Evolutionary conservation across 2,113 vertebrate genomes (phyloP).

Genomic region (Larimichthys polyactis): DNA sequence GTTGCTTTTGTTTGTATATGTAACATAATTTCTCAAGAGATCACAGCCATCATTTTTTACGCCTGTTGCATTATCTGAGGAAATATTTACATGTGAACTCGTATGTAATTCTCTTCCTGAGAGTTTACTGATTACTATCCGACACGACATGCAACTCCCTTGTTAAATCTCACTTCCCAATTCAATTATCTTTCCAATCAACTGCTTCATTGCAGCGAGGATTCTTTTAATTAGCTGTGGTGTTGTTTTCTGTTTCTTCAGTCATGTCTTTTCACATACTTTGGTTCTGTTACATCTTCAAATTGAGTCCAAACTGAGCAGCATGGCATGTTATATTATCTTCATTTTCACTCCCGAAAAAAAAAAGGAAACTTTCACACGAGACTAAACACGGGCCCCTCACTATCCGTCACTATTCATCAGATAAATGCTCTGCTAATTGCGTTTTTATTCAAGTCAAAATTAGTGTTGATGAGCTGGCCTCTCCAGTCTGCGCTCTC

Average conservation of each 20-base stretch:
- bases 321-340: background rate
- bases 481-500: conserved; percentile 14
- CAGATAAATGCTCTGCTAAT: conserved; percentile 17
- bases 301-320: background rate
- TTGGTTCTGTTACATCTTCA: conserved; percentile 6
- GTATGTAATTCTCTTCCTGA: conserved; percentile 55
- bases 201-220: conserved; percentile 46
- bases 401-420: conserved; percentile 18
- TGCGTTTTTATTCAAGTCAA: conserved; percentile 21
- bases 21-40: conserved; percentile 51
- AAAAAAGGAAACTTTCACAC: background rate
- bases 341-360: background rate
- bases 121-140: conserved; percentile 41
- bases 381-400: conserved; percentile 6
- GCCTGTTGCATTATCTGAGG: conserved; percentile 18
- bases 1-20: conserved; percentile 2
- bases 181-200: conserved; percentile 83
- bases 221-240: too few relatives aligned
- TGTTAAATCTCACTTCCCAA: conserved; percentile 61
- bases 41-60: background rate
- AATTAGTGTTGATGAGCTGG: background rate
- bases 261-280: conserved; percentile 9
- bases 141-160: conserved; percentile 65
- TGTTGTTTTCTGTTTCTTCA: too few relatives aligned
- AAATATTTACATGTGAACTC: conserved; percentile 38